phyloP scores from a whole-genome alignment of 2,113 vertebrate species.

The Cyanocitta stelleri region DNA sequence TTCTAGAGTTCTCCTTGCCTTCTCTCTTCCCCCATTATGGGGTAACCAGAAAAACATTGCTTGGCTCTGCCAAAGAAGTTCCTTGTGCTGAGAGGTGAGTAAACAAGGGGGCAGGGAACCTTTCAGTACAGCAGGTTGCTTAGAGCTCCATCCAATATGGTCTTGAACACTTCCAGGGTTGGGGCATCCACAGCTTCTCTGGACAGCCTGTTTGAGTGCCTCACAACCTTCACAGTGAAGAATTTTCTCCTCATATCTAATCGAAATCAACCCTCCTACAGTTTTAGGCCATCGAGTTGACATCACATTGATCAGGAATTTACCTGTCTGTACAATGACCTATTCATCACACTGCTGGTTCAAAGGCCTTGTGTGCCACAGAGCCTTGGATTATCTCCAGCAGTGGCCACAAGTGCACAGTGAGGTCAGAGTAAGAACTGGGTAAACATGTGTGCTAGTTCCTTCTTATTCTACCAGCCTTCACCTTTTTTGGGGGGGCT shows the following conservation, averaged over 20 bases:
- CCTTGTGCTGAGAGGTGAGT: not conserved
- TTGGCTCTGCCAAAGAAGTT: not conserved
- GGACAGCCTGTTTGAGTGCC: not conserved
- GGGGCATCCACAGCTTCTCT: fast-evolving
- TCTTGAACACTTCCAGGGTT: not conserved
- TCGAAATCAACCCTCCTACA: not conserved
- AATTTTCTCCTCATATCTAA: not conserved
- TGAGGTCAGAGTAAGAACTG: not conserved
- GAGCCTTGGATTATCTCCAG: not conserved
- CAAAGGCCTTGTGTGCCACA: not conserved
- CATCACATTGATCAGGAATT: not conserved
- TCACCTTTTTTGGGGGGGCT: not conserved
- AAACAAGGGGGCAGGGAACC: not conserved
- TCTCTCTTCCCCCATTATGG: not conserved
- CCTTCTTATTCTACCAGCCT: not conserved
- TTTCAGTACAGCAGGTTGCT: not conserved
- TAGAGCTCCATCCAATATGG: not conserved
- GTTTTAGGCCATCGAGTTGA: not conserved
- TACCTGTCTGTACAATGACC: not conserved
- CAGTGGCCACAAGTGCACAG: not conserved
- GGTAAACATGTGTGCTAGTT: not conserved
- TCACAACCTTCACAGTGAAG: not conserved
- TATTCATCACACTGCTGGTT: not conserved
- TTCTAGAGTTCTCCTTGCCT: not conserved
- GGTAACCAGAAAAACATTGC: not conserved